phyloP scores from a whole-genome alignment of 2,888 invertebrate species.

The Melinopterus prodromus region DNA sequence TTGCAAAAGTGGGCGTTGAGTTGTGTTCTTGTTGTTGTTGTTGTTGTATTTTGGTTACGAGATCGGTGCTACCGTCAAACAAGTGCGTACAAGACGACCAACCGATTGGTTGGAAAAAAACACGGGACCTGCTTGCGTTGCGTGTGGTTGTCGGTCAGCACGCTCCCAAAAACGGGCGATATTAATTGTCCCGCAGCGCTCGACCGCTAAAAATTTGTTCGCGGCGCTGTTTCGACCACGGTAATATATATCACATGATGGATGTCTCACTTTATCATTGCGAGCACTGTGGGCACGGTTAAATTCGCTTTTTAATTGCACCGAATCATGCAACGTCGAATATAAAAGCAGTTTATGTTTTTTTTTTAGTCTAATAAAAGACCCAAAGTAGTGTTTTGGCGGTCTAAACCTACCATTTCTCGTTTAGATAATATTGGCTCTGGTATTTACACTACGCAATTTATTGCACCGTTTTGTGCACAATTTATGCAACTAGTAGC shows the following conservation, averaged over 20 bases:
- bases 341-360: too few species aligned
- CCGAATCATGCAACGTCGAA: not conserved
- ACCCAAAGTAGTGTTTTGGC: too few species aligned
- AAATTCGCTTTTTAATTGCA: not conserved
- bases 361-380: too few species aligned
- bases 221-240: not conserved
- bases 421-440: too few species aligned
- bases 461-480: too few species aligned
- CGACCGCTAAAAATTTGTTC: not conserved
- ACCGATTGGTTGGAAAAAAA: not conserved
- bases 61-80: not conserved
- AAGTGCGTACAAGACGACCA: not conserved
- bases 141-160: not conserved
- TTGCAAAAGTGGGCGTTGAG: not conserved
- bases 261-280: slow-evolving; percentile 29
- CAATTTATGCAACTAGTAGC: too few species aligned
- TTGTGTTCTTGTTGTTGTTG: not conserved
- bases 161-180: not conserved
- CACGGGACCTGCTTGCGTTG: not conserved
- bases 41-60: not conserved
- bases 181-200: not conserved
- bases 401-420: too few species aligned
- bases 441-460: too few species aligned
- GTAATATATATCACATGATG: slow-evolving; percentile 16
- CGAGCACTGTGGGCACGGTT: slow-evolving; percentile 19